phyloP scores from a whole-genome alignment of 2,113 vertebrate species.

The Phalacrocorax aristotelis region DNA sequence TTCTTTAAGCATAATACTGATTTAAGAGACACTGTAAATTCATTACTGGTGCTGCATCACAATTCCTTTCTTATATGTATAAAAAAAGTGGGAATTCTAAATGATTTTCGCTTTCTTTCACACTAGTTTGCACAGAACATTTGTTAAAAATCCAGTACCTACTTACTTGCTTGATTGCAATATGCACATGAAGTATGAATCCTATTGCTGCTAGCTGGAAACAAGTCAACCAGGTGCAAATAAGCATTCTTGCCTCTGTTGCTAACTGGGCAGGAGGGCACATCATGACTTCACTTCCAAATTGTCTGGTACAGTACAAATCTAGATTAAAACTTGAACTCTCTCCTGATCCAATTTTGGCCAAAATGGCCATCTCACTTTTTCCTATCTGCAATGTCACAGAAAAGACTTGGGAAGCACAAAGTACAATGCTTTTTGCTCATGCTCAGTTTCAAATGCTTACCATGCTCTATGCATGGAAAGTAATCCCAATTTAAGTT shows the following conservation, averaged over 20 bases:
- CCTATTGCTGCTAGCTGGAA: not conserved
- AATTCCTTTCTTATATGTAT: not conserved
- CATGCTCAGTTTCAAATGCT: not conserved
- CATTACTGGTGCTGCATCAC: not conserved
- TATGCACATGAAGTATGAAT: not conserved
- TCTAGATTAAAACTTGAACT: not conserved
- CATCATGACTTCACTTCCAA: not conserved
- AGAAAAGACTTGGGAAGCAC: not conserved
- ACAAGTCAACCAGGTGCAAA: not conserved
- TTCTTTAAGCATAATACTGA: not conserved
- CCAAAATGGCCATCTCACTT: not conserved
- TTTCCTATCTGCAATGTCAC: accelerated
- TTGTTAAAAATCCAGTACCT: not conserved
- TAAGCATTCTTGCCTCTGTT: not conserved
- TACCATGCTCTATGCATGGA: not conserved
- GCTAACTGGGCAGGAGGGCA: not conserved
- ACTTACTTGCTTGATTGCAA: not conserved
- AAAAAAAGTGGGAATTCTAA: not conserved
- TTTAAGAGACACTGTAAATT: not conserved
- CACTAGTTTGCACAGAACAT: not conserved
- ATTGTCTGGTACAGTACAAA: not conserved
- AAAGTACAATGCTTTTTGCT: not conserved
- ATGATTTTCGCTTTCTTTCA: not conserved
- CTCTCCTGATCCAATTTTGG: not conserved
- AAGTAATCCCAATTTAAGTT: not conserved